Evolutionary conservation across 2,797 vertebrate species (phyloP).

Genomic region (Thaleichthys pacificus): DNA sequence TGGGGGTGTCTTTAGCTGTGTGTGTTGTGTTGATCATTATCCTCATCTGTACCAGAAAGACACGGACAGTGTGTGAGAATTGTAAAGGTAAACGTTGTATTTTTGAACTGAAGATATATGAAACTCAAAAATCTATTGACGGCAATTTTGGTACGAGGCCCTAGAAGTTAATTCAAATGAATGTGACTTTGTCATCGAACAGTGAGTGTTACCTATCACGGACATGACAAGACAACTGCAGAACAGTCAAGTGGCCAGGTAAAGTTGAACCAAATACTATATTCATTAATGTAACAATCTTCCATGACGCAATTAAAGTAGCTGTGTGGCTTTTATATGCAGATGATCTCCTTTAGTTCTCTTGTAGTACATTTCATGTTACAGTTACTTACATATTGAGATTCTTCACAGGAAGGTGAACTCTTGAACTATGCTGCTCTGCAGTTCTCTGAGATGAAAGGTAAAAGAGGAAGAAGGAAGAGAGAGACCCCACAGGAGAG

Average conservation of each 20-base stretch:
- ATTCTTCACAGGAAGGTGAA: slow-evolving; percentile 2
- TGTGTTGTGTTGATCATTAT: not conserved
- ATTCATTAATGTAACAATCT: not conserved
- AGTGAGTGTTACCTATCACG: not conserved
- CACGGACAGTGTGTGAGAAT: not conserved
- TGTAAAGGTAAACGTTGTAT: not conserved
- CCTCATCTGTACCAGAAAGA: not conserved
- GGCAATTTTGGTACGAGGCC: too few species aligned
- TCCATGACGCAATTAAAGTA: not conserved
- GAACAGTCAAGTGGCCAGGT: not conserved
- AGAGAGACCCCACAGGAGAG: slow-evolving; percentile 4
- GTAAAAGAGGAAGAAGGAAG: slow-evolving; percentile 1
- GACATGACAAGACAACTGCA: not conserved
- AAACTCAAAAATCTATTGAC: too few species aligned
- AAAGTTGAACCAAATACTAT: not conserved
- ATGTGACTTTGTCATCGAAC: not conserved
- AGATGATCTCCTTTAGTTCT: too few species aligned
- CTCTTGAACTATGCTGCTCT: slow-evolving; percentile 19
- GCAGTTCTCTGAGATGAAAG: slow-evolving; percentile 14
- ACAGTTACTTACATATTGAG: not conserved
- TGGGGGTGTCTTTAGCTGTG: too few species aligned
- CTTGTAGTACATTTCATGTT: too few species aligned
- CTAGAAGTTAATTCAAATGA: too few species aligned
- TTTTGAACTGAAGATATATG: too few species aligned
- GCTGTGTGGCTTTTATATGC: too few species aligned